Conservation (phyloP, 1,140 invertebrate species). For the Caerostris extrusa region DNA sequence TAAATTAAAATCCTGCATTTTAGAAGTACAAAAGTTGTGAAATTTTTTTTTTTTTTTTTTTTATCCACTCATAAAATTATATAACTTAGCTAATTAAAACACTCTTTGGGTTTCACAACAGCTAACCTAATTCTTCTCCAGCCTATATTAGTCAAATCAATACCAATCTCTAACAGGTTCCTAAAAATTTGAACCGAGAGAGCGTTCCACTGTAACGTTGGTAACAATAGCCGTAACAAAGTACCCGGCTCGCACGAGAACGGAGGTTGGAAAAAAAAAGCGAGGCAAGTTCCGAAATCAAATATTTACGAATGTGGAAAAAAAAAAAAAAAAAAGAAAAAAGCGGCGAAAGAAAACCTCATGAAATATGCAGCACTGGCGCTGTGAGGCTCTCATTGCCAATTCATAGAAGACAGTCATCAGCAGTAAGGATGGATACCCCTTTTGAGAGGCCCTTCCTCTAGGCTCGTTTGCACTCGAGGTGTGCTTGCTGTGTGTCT, state of each 20-base stretch:
- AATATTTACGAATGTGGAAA: constrained; percentile 57
- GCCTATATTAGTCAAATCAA: background rate
- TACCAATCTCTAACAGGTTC: constrained; percentile 19
- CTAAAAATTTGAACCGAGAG: background rate
- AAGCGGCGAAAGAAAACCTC: constrained; percentile 37
- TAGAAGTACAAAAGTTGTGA: too few species aligned
- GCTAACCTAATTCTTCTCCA: too few species aligned
- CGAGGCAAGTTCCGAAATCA: constrained; percentile 24
- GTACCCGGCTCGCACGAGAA: too few species aligned
- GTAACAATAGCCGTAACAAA: constrained; percentile 63
- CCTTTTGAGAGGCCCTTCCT: background rate
- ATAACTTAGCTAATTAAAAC: too few species aligned
- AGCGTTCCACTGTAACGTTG: background rate
- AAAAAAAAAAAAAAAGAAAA: background rate
- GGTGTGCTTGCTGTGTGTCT: too few species aligned
- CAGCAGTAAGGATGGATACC: constrained; percentile 14
- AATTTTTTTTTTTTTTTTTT: too few species aligned
- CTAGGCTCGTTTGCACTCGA: background rate
- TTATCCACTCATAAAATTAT: too few species aligned
- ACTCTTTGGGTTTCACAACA: too few species aligned
- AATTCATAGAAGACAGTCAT: constrained; percentile 62
- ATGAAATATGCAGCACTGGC: constrained; percentile 53
- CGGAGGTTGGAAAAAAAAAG: background rate
- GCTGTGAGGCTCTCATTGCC: constrained; percentile 47
- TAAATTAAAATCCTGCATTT: too few species aligned